Conservation (phyloP, 2,888 invertebrate genomes). For the Agriopis marginaria region DNA sequence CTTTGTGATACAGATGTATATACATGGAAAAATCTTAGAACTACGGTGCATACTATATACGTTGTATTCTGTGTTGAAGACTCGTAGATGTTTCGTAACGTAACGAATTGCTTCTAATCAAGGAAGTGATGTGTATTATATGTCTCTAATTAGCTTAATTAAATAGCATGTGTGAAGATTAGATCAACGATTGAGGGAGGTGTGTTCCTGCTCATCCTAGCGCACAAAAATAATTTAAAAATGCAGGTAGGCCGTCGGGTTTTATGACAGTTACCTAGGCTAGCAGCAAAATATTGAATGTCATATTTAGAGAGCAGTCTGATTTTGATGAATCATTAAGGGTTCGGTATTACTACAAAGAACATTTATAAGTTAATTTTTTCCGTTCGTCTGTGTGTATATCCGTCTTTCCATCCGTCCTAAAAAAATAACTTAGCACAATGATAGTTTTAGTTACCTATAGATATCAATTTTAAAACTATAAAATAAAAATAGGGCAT, state of each 20-base stretch:
- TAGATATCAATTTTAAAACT: too few relatives aligned
- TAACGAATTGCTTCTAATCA: constrained; percentile 32
- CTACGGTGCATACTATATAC: not conserved
- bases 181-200: not conserved
- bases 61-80: not conserved
- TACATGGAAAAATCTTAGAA: not conserved
- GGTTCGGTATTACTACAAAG: too few relatives aligned
- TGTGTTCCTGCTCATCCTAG: not conserved
- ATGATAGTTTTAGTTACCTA: too few relatives aligned
- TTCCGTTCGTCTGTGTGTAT: too few relatives aligned
- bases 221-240: not conserved
- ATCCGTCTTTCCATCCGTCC: too few relatives aligned
- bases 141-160: constrained; percentile 41
- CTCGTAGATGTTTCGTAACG: constrained; percentile 16
- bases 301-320: too few relatives aligned
- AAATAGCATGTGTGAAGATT: constrained; percentile 19
- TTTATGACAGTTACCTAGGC: not conserved
- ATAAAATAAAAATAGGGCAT: too few relatives aligned
- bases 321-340: too few relatives aligned
- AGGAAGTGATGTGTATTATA: constrained; percentile 30
- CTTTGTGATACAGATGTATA: not conserved
- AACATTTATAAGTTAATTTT: too few relatives aligned
- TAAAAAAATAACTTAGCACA: too few relatives aligned
- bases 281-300: too few relatives aligned
- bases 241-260: not conserved